These are phyloP conservation scores for Zeus faber DNA, from an alignment of 2,113 vertebrate species.

Conservation along the genomic window DNA sequence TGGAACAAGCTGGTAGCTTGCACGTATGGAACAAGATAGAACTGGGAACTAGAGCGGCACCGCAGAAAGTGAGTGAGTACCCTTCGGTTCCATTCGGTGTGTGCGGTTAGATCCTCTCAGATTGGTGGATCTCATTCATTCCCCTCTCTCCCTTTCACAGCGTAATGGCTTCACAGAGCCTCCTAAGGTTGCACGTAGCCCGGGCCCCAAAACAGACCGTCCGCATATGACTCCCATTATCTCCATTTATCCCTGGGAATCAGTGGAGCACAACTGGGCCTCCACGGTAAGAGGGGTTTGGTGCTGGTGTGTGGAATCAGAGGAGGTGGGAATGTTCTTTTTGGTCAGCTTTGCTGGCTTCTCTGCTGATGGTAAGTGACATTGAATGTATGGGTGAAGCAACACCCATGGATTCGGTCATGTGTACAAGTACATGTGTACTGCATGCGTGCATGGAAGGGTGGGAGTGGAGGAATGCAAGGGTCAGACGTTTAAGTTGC, in stretches of 20 bases:
- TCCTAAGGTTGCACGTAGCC: constrained; percentile 55
- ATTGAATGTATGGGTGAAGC: constrained; percentile 36
- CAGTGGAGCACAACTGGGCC: constrained; percentile 62
- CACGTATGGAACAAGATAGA: no score
- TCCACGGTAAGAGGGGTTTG: constrained; percentile 42
- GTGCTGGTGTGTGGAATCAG: constrained; percentile 35
- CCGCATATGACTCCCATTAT: constrained; percentile 72
- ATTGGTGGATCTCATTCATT: constrained; percentile 28
- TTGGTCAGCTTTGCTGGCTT: constrained; percentile 51
- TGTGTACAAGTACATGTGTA: constrained; percentile 17
- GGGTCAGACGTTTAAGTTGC: no score
- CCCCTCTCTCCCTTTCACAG: constrained; percentile 1
- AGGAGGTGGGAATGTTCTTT: constrained; percentile 36
- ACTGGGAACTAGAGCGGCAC: no score
- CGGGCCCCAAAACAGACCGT: constrained; percentile 46
- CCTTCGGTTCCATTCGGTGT: no score
- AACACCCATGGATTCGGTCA: background rate
- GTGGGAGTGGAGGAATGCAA: no score
- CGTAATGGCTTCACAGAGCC: constrained; percentile 47
- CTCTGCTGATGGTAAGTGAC: constrained; percentile 52
- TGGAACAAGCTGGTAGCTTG: no score
- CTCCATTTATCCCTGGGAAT: constrained; percentile 65
- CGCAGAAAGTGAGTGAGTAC: no score
- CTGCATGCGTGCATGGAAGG: constrained; percentile 21
- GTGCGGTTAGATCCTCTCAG: no score